phyloP scores from a whole-genome alignment of 1,140 invertebrate species.

The Pinna nobilis region DNA sequence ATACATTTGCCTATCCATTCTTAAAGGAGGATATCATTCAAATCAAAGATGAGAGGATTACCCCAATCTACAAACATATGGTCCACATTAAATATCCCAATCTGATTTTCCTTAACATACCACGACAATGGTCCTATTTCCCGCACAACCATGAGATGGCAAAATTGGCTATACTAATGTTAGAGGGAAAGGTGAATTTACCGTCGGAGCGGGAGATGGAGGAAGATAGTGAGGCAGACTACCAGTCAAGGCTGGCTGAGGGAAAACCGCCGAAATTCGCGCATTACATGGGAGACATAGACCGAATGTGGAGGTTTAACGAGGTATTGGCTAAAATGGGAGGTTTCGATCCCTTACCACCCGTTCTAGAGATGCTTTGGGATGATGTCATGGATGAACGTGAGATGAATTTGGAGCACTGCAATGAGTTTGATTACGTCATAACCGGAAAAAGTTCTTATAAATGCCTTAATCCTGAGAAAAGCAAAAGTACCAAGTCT shows the following conservation, averaged over 20 bases:
- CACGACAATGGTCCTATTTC: constrained; percentile 1
- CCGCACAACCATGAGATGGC: constrained; percentile 15
- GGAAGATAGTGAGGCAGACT: constrained; percentile 20
- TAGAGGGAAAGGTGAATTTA: constrained; percentile 5
- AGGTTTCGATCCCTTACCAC: constrained; percentile 12
- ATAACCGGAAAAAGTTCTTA: constrained; percentile 8
- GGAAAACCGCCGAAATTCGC: neutral
- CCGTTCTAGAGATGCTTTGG: constrained; percentile 7
- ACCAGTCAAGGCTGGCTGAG: constrained; percentile 8
- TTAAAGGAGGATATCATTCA: constrained; percentile 24
- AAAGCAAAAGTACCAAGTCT: neutral
- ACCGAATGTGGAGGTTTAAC: constrained; percentile 17
- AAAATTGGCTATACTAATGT: neutral
- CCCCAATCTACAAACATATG: constrained; percentile 27
- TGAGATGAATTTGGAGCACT: constrained; percentile 6
- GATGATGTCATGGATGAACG: constrained; percentile 13
- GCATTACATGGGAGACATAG: constrained; percentile 19
- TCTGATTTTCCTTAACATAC: constrained; percentile 9
- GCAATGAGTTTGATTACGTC: constrained; percentile 6
- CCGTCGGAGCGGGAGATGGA: constrained; percentile 20
- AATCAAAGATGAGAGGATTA: constrained; percentile 22
- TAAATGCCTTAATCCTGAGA: neutral
- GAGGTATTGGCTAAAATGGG: constrained; percentile 14
- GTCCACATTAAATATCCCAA: constrained; percentile 30
- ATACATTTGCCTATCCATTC: constrained; percentile 21